Conservation (phyloP, 2,113 vertebrate genomes). For the Rhineura floridana region DNA sequence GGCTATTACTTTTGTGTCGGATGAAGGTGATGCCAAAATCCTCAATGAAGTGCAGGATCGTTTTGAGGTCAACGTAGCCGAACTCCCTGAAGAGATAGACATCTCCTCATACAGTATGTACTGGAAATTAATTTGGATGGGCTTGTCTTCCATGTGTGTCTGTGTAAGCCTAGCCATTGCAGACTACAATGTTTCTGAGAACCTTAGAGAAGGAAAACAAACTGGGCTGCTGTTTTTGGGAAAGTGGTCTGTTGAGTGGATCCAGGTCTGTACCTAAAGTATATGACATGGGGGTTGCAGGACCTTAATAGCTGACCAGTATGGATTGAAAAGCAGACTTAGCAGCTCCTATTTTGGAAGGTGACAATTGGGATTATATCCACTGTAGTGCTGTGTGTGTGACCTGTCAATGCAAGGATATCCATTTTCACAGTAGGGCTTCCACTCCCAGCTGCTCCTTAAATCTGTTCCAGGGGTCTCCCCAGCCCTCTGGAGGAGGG, state of each 20-base stretch:
- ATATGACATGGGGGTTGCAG: neutral
- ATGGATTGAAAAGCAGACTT: neutral
- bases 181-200: neutral
- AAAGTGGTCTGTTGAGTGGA: neutral
- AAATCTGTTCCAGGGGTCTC: no score
- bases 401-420: no score
- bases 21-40: constrained; percentile 82
- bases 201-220: neutral
- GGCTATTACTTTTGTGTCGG: constrained; percentile 85
- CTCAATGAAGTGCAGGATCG: constrained; percentile 86
- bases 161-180: neutral
- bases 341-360: neutral
- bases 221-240: neutral
- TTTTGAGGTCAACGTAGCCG: constrained; percentile 85
- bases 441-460: no score
- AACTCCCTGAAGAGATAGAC: constrained; percentile 85
- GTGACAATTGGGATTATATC: no score
- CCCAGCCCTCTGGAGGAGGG: no score
- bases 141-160: neutral
- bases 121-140: neutral
- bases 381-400: no score
- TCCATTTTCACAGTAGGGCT: no score
- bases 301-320: neutral
- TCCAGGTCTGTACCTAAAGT: neutral
- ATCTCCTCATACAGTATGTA: constrained; percentile 86